These are phyloP conservation scores for Drosophila azteca DNA, from an alignment of 1,140 invertebrate species.

Conservation along the genomic window DNA sequence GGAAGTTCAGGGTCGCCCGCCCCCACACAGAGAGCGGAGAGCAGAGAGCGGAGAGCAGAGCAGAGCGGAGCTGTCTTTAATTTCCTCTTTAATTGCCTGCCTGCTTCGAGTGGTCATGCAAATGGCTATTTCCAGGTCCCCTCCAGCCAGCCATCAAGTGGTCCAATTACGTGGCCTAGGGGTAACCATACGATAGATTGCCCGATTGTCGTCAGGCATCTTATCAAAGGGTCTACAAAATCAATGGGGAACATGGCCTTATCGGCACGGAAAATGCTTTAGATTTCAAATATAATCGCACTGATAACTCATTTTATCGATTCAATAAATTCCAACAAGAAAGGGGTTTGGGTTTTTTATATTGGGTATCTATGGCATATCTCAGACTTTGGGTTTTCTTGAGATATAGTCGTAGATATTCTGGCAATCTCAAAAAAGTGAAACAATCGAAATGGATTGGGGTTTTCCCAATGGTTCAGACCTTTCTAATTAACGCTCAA, in stretches of 20 bases:
- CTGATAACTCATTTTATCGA: too few species aligned
- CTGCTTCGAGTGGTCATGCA: constrained; percentile 15
- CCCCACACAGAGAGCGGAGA: too few species aligned
- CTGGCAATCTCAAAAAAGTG: too few species aligned
- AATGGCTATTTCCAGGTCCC: constrained; percentile 1
- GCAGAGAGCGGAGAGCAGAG: too few species aligned
- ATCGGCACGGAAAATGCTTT: too few species aligned
- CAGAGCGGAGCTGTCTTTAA: constrained; percentile 4
- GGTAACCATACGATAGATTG: constrained; percentile 44
- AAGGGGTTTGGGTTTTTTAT: too few species aligned
- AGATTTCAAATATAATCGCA: too few species aligned
- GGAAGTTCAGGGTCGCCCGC: constrained; percentile 48
- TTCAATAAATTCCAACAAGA: too few species aligned
- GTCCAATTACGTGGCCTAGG: constrained; percentile 60
- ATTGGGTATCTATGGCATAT: too few species aligned
- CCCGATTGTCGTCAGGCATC: constrained; percentile 34
- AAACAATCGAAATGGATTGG: too few species aligned
- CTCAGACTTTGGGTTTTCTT: too few species aligned
- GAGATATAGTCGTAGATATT: too few species aligned
- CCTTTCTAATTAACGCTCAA: constrained; percentile 31
- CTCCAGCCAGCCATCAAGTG: constrained; percentile 25
- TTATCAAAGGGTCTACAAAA: constrained; percentile 45
- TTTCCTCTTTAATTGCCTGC: constrained; percentile 17
- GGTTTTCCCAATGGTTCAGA: not conserved
- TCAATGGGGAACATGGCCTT: constrained; percentile 5